Evolutionary conservation across 2,113 vertebrate species (phyloP).

Genomic region (Otolemur garnettii): DNA sequence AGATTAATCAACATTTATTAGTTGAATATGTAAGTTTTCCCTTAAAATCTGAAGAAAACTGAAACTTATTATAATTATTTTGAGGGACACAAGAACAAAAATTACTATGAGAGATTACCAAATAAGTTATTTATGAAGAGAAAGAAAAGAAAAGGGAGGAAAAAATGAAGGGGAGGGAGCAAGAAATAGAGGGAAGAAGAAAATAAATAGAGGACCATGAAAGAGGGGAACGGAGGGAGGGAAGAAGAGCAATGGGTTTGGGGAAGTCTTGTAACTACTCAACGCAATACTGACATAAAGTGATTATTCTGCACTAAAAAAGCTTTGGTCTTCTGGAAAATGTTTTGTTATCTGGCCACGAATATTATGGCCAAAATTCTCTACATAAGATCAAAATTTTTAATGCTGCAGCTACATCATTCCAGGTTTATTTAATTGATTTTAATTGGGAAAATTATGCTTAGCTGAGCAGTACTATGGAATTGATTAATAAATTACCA

Average conservation of each 20-base stretch:
- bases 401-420: constrained; percentile 69
- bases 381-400: constrained; percentile 52
- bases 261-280: background rate
- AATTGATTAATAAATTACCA: constrained; percentile 89
- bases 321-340: background rate
- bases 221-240: background rate
- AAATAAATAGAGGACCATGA: background rate
- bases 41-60: background rate
- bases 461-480: constrained; percentile 84
- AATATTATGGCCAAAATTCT: background rate
- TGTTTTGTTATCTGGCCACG: constrained; percentile 18
- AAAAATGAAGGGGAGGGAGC: background rate
- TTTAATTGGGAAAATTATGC: constrained; percentile 86
- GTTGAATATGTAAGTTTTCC: background rate
- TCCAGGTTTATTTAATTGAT: constrained; percentile 85
- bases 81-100: background rate
- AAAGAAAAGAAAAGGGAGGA: background rate
- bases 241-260: background rate
- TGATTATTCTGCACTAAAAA: background rate
- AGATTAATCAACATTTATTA: background rate
- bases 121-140: background rate
- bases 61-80: background rate
- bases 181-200: background rate
- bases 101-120: background rate
- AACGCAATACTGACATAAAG: background rate